Evolutionary conservation across 1,140 invertebrate species (phyloP), one percentile per base, ranked within the genome.

Genomic region (Drosophila takahashii): DNA sequence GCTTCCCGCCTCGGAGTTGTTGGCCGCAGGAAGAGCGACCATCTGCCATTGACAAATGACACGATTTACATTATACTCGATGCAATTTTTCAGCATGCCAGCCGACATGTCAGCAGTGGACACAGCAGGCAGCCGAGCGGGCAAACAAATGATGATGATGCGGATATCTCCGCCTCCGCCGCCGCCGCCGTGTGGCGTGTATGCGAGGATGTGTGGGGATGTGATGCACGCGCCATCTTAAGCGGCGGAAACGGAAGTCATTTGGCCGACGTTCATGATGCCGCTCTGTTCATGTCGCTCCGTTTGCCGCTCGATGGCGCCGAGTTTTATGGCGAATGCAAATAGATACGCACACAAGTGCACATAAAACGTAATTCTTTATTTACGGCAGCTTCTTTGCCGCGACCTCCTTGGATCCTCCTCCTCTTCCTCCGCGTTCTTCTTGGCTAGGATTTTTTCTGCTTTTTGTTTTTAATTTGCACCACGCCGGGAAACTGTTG

Each of bases 1-100:
- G 65, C 42, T 26, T 47, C 9, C 13, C 39, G 34, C 9, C 10
- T 39, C 44, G 41, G 11, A 36, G 22, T 45, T 22, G 60, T 34
- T 62, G 58, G 15, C 48, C 41, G 61, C 53, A 58, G 51, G 62
- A 56, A 61, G 34, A 57, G 51, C 50, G 37, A 84, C 70, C 87
- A 90, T 81, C 87, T 90, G 87, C 71, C 73, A 79, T 78, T 90
- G 87, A 90, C 87, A 90, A 90, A 90, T 90, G 87, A 87, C 79
- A 80, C 87, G 83, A 90, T 90, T 90, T 90, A 90, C 87, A 90
- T 90, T 83, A 87, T 65, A 76, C 80, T 87, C 70, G 61, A 78
- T 90, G 87, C 83, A 90, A 90, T 90, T 90, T 90, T 87, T 90
- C 87, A 80, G 65, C 54, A 60, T 72, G 54, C 65, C 58, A 64